Conservation (phyloP, 2,113 vertebrate genomes). For the Podocnemis expansa region DNA sequence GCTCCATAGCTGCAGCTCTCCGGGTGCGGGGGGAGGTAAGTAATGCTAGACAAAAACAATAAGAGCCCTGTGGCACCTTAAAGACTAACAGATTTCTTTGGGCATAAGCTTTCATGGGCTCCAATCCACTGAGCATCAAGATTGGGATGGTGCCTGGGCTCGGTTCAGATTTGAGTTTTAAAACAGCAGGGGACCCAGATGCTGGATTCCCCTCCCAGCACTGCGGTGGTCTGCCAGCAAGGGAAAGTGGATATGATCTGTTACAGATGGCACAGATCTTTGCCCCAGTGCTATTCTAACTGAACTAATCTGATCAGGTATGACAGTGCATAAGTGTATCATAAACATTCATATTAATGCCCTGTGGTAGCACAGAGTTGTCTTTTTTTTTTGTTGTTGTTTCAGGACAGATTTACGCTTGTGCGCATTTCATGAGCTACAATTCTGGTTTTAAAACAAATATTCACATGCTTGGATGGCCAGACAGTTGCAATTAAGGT, state of each 20-base stretch:
- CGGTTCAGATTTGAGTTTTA: neutral
- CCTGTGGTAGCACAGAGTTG: neutral
- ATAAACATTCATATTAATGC: neutral
- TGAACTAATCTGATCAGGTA: neutral
- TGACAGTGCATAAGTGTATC: neutral
- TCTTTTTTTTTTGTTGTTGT: neutral
- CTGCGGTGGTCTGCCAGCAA: neutral
- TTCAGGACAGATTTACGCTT: neutral
- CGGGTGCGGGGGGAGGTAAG: too few relatives aligned
- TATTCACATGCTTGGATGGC: neutral
- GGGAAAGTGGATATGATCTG: neutral
- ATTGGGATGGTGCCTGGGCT: neutral
- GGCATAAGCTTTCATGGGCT: too few relatives aligned
- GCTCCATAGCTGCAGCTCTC: neutral
- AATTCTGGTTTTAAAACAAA: neutral
- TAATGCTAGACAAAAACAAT: neutral
- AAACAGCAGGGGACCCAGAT: neutral
- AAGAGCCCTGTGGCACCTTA: too few relatives aligned
- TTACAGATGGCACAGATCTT: neutral
- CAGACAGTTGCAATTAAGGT: accelerated
- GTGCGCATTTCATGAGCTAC: accelerated
- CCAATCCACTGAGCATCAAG: neutral
- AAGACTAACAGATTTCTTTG: too few relatives aligned
- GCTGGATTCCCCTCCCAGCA: neutral
- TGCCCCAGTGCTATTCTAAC: neutral